A percentile compares a stretch with the other conserved stretches of the same genome.
Conservation (phyloP, 2,797 vertebrate species). For the Spatula clypeata region DNA sequence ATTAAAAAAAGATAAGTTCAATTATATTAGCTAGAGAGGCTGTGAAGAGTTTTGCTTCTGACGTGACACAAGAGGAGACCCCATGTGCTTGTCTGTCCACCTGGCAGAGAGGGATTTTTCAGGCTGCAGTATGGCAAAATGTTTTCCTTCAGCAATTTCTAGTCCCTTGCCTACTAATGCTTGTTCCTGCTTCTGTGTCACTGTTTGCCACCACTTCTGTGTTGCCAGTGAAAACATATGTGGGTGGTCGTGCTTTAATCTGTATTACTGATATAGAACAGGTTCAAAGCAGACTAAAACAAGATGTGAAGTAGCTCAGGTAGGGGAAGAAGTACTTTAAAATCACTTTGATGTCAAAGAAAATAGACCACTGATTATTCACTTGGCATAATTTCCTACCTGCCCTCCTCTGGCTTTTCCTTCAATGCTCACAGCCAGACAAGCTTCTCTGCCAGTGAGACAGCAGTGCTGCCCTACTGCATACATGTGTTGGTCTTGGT, state of each 20-base stretch:
- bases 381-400: fast-evolving
- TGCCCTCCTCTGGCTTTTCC: neutral
- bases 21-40: neutral
- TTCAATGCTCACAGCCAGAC: neutral
- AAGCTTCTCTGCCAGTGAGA: neutral
- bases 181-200: neutral
- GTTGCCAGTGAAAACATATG: neutral
- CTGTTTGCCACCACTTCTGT: neutral
- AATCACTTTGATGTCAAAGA: neutral
- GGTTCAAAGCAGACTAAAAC: neutral
- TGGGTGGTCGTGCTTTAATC: neutral
- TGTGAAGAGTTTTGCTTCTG: neutral
- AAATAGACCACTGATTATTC: neutral
- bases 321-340: neutral
- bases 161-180: neutral
- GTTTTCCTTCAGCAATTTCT: neutral
- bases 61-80: neutral
- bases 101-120: neutral
- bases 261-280: neutral
- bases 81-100: neutral
- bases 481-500: neutral
- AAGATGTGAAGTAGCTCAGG: neutral
- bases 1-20: neutral
- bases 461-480: neutral
- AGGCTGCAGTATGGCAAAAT: neutral